These are phyloP conservation scores for Saturnia japonica DNA, from an alignment of 2,888 invertebrate genomes.

Conservation along the genomic window DNA sequence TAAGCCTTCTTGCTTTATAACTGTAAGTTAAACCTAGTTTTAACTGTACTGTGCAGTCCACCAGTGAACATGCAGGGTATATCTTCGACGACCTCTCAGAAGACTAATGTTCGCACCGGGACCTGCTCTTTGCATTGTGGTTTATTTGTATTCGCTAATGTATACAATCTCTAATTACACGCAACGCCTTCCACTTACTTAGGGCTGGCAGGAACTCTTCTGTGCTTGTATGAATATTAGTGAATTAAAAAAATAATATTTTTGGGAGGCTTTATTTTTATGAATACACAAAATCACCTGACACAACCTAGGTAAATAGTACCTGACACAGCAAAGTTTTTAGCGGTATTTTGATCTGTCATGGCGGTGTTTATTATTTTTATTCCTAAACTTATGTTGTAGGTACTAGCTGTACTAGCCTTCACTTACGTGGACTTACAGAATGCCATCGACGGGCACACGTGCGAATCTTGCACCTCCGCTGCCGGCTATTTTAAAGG, in stretches of 20 bases:
- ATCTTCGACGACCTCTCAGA: conserved; percentile 63
- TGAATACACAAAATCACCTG: too few relatives aligned
- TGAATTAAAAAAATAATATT: not conserved
- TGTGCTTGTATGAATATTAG: not conserved
- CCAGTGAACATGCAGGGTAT: conserved; percentile 54
- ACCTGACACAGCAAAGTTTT: too few relatives aligned
- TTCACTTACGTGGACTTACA: too few relatives aligned
- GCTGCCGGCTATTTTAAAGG: too few relatives aligned
- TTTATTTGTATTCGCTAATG: conserved; percentile 81
- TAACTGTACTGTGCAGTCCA: conserved; percentile 34
- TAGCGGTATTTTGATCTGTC: too few relatives aligned
- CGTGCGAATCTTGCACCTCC: too few relatives aligned
- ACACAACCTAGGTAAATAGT: too few relatives aligned
- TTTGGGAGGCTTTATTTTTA: not conserved
- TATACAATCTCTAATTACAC: conserved; percentile 82
- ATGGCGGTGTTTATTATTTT: too few relatives aligned
- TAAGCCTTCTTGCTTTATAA: not conserved
- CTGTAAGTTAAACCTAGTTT: conserved; percentile 8
- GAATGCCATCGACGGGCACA: too few relatives aligned
- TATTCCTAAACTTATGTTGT: too few relatives aligned
- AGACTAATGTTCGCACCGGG: conserved; percentile 75
- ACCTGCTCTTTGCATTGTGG: conserved; percentile 70
- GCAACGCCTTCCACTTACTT: conserved; percentile 66
- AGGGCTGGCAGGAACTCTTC: conserved; percentile 54
- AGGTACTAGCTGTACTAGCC: too few relatives aligned